Base-by-base conservation (phyloP, 1,140 invertebrate genomes). In the Cyclargus thomasi region DNA sequence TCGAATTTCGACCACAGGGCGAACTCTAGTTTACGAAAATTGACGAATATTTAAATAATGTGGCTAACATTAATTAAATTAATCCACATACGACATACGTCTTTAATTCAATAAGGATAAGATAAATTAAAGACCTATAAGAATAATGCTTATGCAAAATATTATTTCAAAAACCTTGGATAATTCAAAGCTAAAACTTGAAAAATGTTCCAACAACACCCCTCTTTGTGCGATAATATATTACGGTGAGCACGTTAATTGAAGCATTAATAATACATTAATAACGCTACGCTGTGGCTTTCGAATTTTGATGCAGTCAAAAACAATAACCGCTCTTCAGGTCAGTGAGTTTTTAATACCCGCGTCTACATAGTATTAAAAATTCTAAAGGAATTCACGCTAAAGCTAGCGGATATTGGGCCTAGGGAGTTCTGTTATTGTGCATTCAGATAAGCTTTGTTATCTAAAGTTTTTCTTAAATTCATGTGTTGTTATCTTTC, bases 261-360 rank as follows among this genome's bases (percentile, higher is more conserved):
- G 18, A 59, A 10, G 5, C 55, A 59, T 59, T 59, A 59, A 59
- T 59, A 59, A 59, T 59, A 59, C 18, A 59, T 59, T 59, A 59
- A 59, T 59, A 59, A 59, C 55, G 55, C 55, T 59, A 59, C 55
- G 55, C 16, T 59, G 55, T 20, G 55, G 17, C 18, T 59, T 59
- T 20, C 55, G 55, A 59, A 59, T 59, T 59, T 59, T 59, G 55
- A 20, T 59, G 55, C 55, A 59, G 55, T 59, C 55, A 59, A 59
- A 59, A 20, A 59, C 55, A 59, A 59, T 21, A 20, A 59, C 18
- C 17, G 17, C 55, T 59, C 18, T 59, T 10, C 55, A 18, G 18
- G 20, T 59, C 55, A 21, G 17, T 18, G 20, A 59, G 20, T 20
- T 20, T 59, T 59, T 59, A 47, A 47, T 47, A 47, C 39, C 14